These are phyloP conservation scores for Eurystomus gularis DNA, from an alignment of 2,113 vertebrate species.

Conservation along the genomic window DNA sequence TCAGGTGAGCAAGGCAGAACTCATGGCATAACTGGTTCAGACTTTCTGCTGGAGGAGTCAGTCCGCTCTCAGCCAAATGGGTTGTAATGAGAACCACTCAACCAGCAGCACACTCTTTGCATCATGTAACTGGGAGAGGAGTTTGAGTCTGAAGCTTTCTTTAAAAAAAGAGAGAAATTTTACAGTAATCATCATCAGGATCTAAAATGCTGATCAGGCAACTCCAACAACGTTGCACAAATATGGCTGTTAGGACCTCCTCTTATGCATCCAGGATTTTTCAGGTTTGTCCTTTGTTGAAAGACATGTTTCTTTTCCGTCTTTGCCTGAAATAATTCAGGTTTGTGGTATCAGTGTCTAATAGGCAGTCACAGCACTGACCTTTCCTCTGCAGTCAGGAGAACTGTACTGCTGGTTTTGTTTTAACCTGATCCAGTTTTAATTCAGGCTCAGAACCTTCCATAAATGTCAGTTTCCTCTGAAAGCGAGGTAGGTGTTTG, in stretches of 20 bases:
- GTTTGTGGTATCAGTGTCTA: background rate
- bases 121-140: background rate
- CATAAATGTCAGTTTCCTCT: background rate
- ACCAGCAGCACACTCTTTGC: background rate
- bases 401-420: background rate
- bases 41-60: background rate
- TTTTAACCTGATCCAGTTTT: background rate
- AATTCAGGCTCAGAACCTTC: background rate
- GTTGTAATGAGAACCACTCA: background rate
- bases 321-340: background rate
- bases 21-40: accelerated
- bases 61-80: background rate
- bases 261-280: background rate
- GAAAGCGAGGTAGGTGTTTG: background rate
- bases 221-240: background rate
- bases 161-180: background rate
- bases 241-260: background rate
- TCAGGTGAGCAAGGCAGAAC: background rate
- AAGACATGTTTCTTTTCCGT: background rate
- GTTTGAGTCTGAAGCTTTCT: background rate
- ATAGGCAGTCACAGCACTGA: background rate
- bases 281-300: background rate
- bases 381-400: background rate
- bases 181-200: background rate
- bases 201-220: background rate